phyloP scores from a whole-genome alignment of 2,113 vertebrate species.

The Hassar affinis region DNA sequence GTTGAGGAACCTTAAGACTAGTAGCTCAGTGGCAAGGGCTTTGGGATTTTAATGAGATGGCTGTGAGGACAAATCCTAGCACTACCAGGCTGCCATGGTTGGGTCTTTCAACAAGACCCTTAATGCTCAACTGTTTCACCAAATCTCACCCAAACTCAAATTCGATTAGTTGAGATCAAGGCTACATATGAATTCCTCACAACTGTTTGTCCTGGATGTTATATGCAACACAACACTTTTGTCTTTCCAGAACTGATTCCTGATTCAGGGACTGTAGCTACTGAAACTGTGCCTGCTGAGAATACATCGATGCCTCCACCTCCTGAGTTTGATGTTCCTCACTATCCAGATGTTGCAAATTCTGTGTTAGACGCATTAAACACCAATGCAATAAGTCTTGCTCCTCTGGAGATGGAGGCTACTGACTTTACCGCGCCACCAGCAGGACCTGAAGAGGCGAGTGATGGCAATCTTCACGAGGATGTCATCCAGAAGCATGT shows the following conservation, averaged over 20 bases:
- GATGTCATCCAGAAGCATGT: neutral
- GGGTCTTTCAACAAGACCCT: neutral
- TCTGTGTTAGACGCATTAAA: conserved; percentile 54
- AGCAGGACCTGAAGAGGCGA: neutral
- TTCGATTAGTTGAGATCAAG: neutral
- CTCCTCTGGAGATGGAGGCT: conserved; percentile 57
- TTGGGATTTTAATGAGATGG: neutral
- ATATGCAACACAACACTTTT: conserved; percentile 19
- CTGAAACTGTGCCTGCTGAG: neutral
- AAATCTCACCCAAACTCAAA: neutral
- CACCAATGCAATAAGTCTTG: conserved; percentile 54
- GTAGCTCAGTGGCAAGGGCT: neutral
- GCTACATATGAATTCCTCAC: neutral
- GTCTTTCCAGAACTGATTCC: conserved; percentile 27
- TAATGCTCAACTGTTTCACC: neutral
- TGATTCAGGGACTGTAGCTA: neutral
- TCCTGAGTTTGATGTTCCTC: conserved; percentile 56
- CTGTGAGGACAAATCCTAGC: neutral
- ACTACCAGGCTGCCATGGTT: neutral
- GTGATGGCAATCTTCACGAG: conserved; percentile 11
- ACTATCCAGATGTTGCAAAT: conserved; percentile 66
- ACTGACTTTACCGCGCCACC: conserved; percentile 44
- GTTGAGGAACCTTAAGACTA: too few species aligned
- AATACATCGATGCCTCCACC: conserved; percentile 35
- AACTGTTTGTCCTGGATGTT: neutral